Percentiles rank a stretch among this genome's conserved stretches.
phyloP scores from a whole-genome alignment of 2,113 vertebrate genomes.

The Thymallus thymallus region DNA sequence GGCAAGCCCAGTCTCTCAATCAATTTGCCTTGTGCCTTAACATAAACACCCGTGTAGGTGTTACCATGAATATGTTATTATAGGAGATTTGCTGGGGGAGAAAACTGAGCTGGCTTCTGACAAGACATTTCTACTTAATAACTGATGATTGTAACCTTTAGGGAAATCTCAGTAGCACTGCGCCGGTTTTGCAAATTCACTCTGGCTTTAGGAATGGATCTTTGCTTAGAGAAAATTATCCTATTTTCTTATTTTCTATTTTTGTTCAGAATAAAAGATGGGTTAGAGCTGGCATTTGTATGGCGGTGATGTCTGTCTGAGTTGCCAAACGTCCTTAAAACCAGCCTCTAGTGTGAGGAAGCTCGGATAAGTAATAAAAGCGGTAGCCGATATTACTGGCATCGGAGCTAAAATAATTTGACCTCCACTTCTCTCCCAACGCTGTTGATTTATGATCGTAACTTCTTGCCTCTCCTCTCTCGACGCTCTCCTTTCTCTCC shows the following conservation, averaged over 20 bases:
- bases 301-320: conserved; percentile 18
- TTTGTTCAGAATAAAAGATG: conserved; percentile 35
- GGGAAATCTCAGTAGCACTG: conserved; percentile 78
- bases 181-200: conserved; percentile 78
- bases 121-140: conserved; percentile 80
- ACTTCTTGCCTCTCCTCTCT: conserved; percentile 28
- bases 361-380: conserved; percentile 44
- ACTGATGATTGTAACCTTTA: conserved; percentile 88
- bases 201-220: conserved; percentile 75
- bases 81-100: conserved; percentile 38
- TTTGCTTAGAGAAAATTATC: conserved; percentile 73
- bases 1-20: conserved; percentile 48
- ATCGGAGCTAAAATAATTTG: conserved; percentile 60
- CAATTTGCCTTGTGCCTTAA: conserved; percentile 48
- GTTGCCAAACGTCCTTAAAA: conserved; percentile 43
- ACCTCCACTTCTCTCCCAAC: conserved; percentile 51
- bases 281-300: conserved; percentile 36
- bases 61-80: conserved; percentile 46
- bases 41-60: conserved; percentile 21
- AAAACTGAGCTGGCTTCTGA: conserved; percentile 40
- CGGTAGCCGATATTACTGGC: conserved; percentile 47
- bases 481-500: not conserved
- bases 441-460: conserved; percentile 61
- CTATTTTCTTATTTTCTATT: conserved; percentile 17
- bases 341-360: conserved; percentile 21